Percentiles rank a stretch among this genome's conserved stretches.
Evolutionary conservation across 2,797 vertebrate species (phyloP).

Genomic region (Mycteria americana): DNA sequence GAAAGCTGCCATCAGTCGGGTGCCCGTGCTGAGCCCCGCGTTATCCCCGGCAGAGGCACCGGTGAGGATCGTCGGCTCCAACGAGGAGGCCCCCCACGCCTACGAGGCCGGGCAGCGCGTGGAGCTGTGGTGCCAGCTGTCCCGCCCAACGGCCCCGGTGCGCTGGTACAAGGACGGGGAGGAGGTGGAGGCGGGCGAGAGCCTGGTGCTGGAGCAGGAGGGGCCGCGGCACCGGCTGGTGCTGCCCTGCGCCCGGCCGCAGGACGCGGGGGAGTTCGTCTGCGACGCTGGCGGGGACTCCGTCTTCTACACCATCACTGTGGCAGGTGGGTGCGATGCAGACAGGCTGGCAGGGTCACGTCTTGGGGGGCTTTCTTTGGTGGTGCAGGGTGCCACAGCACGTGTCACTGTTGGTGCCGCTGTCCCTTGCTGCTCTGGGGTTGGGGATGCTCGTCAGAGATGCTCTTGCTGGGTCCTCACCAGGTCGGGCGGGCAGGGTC

Average conservation of each 20-base stretch:
- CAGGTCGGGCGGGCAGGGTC: rapidly evolving
- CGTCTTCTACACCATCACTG: constrained; percentile 87
- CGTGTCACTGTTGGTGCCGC: rapidly evolving
- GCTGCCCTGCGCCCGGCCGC: constrained; percentile 77
- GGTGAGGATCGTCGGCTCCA: constrained; percentile 84
- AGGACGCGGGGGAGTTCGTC: constrained; percentile 90
- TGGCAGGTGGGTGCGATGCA: constrained; percentile 82
- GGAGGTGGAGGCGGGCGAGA: constrained; percentile 82
- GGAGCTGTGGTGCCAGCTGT: constrained; percentile 89
- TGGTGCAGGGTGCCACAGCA: rapidly evolving
- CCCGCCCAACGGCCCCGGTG: constrained; percentile 77
- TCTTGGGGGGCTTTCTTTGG: neutral
- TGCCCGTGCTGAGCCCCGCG: neutral
- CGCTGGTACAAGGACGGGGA: constrained; percentile 91
- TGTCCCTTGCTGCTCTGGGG: neutral
- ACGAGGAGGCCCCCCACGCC: constrained; percentile 83
- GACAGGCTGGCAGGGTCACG: neutral
- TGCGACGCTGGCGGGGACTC: constrained; percentile 90
- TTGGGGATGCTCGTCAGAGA: neutral
- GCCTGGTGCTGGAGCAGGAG: constrained; percentile 82
- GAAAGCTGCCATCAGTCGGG: neutral
- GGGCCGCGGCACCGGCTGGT: constrained; percentile 82
- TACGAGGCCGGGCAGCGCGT: constrained; percentile 82
- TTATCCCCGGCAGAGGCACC: constrained; percentile 80
- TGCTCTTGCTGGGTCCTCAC: neutral